Evolutionary conservation across 1,140 invertebrate species (phyloP).

Genomic region (Heliconius melpomene): DNA sequence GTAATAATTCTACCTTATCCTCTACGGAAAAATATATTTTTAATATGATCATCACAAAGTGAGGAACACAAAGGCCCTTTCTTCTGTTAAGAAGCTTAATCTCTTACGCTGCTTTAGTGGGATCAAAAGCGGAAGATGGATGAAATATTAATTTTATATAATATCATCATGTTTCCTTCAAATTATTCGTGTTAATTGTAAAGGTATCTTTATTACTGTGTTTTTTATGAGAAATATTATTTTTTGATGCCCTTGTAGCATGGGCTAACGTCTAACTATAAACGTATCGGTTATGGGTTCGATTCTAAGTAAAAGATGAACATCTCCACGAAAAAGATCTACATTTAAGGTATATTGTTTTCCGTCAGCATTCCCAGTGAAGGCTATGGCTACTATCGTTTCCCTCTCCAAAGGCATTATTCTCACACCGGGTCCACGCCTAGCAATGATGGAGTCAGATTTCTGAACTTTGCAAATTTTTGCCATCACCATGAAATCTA

Average conservation of each 20-base stretch:
- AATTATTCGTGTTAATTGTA: neutral
- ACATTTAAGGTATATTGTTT: too few species aligned
- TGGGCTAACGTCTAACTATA: too few species aligned
- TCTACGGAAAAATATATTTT: neutral
- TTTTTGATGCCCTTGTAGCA: neutral
- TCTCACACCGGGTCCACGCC: too few species aligned
- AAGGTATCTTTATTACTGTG: neutral
- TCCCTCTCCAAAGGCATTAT: too few species aligned
- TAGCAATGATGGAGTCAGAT: too few species aligned
- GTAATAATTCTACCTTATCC: neutral
- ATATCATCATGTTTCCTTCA: neutral
- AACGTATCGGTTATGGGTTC: neutral
- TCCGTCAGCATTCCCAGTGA: too few species aligned
- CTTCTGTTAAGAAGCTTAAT: constrained; percentile 4
- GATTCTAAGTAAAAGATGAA: too few species aligned
- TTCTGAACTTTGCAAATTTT: too few species aligned
- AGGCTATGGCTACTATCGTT: too few species aligned
- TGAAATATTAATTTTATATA: constrained; percentile 5
- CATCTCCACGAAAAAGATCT: too few species aligned
- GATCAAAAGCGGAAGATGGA: neutral
- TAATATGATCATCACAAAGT: constrained; percentile 5
- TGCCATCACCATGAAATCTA: too few species aligned
- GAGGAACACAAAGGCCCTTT: neutral
- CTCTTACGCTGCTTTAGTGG: neutral
- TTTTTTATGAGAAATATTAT: neutral